phyloP scores from a whole-genome alignment of 2,113 vertebrate genomes.

The Rhinopomastus cyanomelas region DNA sequence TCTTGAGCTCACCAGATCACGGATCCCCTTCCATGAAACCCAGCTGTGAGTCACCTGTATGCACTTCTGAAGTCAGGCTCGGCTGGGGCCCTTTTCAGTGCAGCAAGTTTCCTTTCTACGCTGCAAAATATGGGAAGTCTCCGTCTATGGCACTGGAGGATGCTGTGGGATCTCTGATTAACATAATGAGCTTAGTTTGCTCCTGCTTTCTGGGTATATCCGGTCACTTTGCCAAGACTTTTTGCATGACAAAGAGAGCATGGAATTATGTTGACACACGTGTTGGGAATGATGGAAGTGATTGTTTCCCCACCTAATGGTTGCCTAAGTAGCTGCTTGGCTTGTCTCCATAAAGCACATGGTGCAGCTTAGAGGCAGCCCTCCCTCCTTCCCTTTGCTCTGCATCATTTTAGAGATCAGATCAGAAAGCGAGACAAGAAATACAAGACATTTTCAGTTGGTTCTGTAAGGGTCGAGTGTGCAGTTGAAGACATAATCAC shows the following conservation, averaged over 20 bases:
- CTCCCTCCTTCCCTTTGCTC: background rate
- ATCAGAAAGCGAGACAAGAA: background rate
- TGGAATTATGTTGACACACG: conserved; percentile 73
- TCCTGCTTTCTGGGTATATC: conserved; percentile 68
- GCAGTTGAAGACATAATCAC: background rate
- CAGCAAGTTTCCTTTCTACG: background rate
- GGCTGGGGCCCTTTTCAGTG: background rate
- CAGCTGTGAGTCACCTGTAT: background rate
- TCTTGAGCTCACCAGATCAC: background rate
- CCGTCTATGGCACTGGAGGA: conserved; percentile 45
- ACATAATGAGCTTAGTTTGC: conserved; percentile 65
- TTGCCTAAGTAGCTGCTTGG: conserved; percentile 70
- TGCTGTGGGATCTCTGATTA: conserved; percentile 61
- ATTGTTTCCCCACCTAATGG: conserved; percentile 68
- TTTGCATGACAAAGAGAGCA: conserved; percentile 72
- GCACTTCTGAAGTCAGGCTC: background rate
- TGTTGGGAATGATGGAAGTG: conserved; percentile 67
- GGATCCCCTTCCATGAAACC: background rate
- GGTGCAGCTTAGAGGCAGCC: conserved; percentile 1
- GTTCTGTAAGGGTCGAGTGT: background rate
- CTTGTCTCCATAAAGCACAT: conserved; percentile 48
- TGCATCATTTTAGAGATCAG: conserved; percentile 6
- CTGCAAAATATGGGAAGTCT: conserved; percentile 50
- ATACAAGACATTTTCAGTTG: background rate
- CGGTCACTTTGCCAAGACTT: conserved; percentile 59